Conservation (phyloP, 2,113 vertebrate genomes). For the Halcyon senegalensis region DNA sequence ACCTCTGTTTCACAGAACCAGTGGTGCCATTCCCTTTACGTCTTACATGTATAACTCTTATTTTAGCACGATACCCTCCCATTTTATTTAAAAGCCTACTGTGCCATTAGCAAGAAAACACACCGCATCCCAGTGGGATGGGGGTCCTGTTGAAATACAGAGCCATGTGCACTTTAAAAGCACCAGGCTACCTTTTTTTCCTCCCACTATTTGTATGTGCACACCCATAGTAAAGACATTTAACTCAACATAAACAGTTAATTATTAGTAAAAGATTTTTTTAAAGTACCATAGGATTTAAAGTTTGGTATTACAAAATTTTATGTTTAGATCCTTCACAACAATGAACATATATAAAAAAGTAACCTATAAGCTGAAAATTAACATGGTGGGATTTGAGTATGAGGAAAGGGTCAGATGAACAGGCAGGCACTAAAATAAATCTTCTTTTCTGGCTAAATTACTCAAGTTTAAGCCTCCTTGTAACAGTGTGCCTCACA, state of each 20-base stretch:
- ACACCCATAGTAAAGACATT: not conserved
- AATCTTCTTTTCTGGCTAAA: not conserved
- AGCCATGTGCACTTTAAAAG: not conserved
- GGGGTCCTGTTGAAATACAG: not conserved
- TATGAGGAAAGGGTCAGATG: not conserved
- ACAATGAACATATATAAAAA: not conserved
- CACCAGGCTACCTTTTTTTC: not conserved
- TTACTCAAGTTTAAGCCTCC: not conserved
- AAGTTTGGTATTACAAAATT: not conserved
- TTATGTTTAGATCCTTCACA: not conserved
- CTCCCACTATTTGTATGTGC: not conserved
- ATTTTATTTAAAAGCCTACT: not conserved
- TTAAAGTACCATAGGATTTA: not conserved
- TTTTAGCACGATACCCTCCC: not conserved
- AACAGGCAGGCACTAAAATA: not conserved
- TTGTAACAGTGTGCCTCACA: not conserved
- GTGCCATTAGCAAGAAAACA: not conserved
- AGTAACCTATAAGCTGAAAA: not conserved
- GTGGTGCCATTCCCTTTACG: not conserved
- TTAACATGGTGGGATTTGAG: not conserved
- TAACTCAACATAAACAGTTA: not conserved
- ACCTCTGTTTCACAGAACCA: not conserved
- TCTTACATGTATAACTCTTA: not conserved
- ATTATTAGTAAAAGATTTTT: not conserved
- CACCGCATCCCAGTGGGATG: not conserved